phyloP scores from a whole-genome alignment of 2,113 vertebrate genomes.

The Natator depressus region DNA sequence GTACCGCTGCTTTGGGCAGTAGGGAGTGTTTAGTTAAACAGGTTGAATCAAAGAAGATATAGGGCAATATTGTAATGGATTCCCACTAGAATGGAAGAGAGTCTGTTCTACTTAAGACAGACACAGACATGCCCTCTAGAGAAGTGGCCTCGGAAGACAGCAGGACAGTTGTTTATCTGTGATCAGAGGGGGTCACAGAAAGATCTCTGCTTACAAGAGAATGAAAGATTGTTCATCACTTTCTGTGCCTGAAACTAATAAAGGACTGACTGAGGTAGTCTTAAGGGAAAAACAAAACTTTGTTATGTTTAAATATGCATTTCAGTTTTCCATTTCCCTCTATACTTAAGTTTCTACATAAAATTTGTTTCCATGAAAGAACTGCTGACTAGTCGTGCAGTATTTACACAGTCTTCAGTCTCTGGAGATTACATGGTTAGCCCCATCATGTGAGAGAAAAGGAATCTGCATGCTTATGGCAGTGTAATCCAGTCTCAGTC shows the following conservation, averaged over 20 bases:
- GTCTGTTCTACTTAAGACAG: neutral
- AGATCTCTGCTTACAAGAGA: neutral
- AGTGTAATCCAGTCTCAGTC: neutral
- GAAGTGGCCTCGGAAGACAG: neutral
- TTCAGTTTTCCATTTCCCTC: neutral
- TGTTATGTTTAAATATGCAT: rapidly evolving
- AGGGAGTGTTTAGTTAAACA: neutral
- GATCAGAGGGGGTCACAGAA: neutral
- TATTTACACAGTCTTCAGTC: neutral
- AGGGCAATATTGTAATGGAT: neutral
- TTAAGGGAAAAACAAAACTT: neutral
- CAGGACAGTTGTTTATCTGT: neutral
- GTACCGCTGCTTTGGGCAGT: neutral
- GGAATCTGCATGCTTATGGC: neutral
- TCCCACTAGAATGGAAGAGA: neutral
- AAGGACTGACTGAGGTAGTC: neutral
- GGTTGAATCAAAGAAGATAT: neutral
- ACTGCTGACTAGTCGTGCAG: neutral
- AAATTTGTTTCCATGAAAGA: neutral
- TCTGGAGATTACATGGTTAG: neutral
- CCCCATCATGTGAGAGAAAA: neutral
- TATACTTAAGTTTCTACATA: neutral
- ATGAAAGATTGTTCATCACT: neutral
- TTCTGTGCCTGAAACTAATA: neutral
- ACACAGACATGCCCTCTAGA: neutral